Conservation (phyloP, 2,888 invertebrate species). For the Dendrolimus houi region DNA sequence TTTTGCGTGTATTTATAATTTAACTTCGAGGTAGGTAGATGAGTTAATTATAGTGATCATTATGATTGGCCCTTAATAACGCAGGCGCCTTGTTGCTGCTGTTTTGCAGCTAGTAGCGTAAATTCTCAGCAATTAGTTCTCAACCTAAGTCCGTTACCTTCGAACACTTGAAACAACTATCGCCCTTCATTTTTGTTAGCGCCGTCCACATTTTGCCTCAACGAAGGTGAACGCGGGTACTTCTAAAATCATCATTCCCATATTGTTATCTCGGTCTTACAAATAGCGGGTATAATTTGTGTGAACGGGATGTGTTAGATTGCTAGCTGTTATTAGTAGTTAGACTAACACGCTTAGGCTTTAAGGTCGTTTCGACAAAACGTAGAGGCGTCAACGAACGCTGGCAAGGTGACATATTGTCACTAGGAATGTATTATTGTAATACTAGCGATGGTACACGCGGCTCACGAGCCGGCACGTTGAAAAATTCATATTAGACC, state of each 20-base stretch:
- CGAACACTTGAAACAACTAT: slow-evolving; percentile 53
- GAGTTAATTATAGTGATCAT: not conserved
- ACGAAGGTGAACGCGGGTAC: slow-evolving; percentile 58
- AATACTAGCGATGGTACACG: slow-evolving; percentile 40
- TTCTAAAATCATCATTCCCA: slow-evolving; percentile 46
- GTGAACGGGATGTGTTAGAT: slow-evolving; percentile 53
- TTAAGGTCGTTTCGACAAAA: slow-evolving; percentile 71
- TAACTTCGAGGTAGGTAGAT: not conserved
- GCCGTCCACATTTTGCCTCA: slow-evolving; percentile 61
- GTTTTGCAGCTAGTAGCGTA: slow-evolving; percentile 28
- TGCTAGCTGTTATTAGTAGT: slow-evolving; percentile 57
- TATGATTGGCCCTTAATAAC: slow-evolving; percentile 7
- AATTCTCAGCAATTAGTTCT: slow-evolving; percentile 52
- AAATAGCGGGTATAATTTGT: slow-evolving; percentile 28
- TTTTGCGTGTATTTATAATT: not conserved
- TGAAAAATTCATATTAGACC: slow-evolving; percentile 34
- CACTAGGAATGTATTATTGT: slow-evolving; percentile 68
- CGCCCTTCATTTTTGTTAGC: slow-evolving; percentile 74
- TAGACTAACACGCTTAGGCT: slow-evolving; percentile 53
- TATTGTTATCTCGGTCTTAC: slow-evolving; percentile 44
- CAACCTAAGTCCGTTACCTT: slow-evolving; percentile 54
- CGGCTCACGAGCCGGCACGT: slow-evolving; percentile 22
- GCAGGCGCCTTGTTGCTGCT: slow-evolving; percentile 10
- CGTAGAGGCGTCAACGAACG: slow-evolving; percentile 73
- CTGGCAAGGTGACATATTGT: slow-evolving; percentile 70